Evolutionary conservation across 2,888 invertebrate species (phyloP).

Genomic region (Meghimatium bilineatum): DNA sequence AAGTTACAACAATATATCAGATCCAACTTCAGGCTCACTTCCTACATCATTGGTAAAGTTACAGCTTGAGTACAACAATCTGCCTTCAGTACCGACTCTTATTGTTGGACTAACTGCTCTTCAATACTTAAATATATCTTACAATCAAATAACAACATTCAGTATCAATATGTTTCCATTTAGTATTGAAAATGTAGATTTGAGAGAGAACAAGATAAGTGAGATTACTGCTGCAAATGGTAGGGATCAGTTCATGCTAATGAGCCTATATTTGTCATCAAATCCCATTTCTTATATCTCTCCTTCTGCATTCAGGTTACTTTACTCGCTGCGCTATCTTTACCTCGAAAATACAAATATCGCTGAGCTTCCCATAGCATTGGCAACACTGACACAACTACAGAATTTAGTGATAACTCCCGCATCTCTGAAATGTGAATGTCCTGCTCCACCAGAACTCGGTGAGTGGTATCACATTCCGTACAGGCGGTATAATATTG

Average conservation of each 20-base stretch:
- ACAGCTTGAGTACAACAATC: not conserved
- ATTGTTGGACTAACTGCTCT: not conserved
- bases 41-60: not conserved
- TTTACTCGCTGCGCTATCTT: not conserved
- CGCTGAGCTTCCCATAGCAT: not conserved
- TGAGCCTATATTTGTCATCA: not conserved
- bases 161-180: not conserved
- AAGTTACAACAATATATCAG: slow-evolving; percentile 1
- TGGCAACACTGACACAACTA: not conserved
- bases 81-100: not conserved
- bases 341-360: not conserved
- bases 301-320: not conserved
- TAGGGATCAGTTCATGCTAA: accelerated
- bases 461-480: not conserved
- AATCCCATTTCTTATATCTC: not conserved
- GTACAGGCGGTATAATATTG: no score
- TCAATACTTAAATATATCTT: not conserved
- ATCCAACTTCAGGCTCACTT: slow-evolving; percentile 7
- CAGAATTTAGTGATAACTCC: not conserved
- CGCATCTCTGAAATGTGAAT: not conserved
- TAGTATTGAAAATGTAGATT: not conserved
- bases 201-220: not conserved
- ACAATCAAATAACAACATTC: not conserved
- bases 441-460: not conserved
- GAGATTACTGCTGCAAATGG: not conserved